Conservation (phyloP, 1,140 invertebrate genomes). For the Plectus sambesii region DNA sequence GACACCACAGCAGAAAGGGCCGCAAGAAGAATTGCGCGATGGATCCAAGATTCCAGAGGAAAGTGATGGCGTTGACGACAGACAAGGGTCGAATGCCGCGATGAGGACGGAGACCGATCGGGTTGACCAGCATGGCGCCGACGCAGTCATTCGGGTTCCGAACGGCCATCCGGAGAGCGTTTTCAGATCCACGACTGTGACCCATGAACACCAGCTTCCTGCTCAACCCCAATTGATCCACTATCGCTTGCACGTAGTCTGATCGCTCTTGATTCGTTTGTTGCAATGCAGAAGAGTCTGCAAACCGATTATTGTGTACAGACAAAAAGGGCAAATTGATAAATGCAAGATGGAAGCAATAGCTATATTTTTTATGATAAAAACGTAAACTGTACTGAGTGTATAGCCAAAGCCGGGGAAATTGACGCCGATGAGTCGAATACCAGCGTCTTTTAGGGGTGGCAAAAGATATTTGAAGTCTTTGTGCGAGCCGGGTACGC, state of each 20-base stretch:
- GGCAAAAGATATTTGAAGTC: slow-evolving; percentile 37
- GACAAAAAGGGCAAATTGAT: slow-evolving; percentile 7
- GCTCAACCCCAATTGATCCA: slow-evolving; percentile 26
- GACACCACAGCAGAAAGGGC: slow-evolving; percentile 14
- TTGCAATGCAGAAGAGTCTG: too few species aligned
- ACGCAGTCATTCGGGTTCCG: slow-evolving; percentile 17
- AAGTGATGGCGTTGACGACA: slow-evolving; percentile 7
- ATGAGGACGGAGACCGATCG: slow-evolving; percentile 22
- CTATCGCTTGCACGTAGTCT: slow-evolving; percentile 24
- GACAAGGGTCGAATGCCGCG: slow-evolving; percentile 17
- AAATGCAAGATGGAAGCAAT: too few species aligned
- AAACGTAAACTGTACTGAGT: slow-evolving; percentile 14
- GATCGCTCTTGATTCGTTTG: slow-evolving; percentile 27
- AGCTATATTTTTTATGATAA: slow-evolving; percentile 1
- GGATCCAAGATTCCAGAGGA: slow-evolving; percentile 19
- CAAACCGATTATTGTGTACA: slow-evolving; percentile 27
- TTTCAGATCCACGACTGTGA: slow-evolving; percentile 27
- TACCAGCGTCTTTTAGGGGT: slow-evolving; percentile 12
- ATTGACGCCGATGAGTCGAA: slow-evolving; percentile 32
- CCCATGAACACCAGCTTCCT: slow-evolving; percentile 30
- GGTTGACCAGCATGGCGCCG: slow-evolving; percentile 20
- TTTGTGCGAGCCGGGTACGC: slow-evolving; percentile 33
- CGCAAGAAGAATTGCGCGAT: slow-evolving; percentile 5
- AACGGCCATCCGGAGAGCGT: slow-evolving; percentile 31
- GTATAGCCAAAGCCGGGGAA: slow-evolving; percentile 36